Evolutionary conservation across 2,113 vertebrate genomes (phyloP).

Genomic region (Rhombomys opimus): DNA sequence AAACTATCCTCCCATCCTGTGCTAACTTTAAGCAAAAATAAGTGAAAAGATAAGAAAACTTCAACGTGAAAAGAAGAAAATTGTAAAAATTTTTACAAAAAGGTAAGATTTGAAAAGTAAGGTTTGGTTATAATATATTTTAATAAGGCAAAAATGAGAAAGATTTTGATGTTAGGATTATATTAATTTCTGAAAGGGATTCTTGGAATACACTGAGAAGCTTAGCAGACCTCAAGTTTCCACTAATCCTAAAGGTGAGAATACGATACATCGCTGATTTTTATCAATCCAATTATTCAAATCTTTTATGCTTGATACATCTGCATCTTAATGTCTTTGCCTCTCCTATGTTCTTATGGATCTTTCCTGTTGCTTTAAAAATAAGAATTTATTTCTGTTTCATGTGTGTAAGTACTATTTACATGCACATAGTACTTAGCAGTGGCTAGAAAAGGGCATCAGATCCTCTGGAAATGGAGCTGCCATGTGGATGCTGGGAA

Average conservation of each 20-base stretch:
- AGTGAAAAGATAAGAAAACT: background rate
- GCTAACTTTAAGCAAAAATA: background rate
- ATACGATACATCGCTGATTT: background rate
- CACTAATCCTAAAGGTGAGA: background rate
- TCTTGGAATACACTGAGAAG: background rate
- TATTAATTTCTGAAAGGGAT: background rate
- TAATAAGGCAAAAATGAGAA: background rate
- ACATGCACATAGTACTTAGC: background rate
- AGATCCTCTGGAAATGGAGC: background rate
- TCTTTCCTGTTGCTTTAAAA: background rate
- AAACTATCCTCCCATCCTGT: background rate
- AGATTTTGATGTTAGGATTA: background rate
- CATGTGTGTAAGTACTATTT: background rate
- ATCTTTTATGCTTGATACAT: conserved; percentile 27
- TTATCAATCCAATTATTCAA: conserved; percentile 8
- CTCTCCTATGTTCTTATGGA: background rate
- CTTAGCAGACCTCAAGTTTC: background rate
- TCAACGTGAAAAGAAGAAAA: background rate
- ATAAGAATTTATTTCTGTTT: background rate
- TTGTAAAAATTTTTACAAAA: background rate
- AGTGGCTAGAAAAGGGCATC: background rate
- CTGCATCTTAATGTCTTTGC: background rate
- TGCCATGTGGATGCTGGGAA: background rate
- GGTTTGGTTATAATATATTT: background rate
- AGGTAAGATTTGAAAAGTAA: background rate